Evolutionary conservation across 2,888 invertebrate genomes (phyloP), one percentile per base, ranked within the genome.

Genomic region (Dorcus hopei): DNA sequence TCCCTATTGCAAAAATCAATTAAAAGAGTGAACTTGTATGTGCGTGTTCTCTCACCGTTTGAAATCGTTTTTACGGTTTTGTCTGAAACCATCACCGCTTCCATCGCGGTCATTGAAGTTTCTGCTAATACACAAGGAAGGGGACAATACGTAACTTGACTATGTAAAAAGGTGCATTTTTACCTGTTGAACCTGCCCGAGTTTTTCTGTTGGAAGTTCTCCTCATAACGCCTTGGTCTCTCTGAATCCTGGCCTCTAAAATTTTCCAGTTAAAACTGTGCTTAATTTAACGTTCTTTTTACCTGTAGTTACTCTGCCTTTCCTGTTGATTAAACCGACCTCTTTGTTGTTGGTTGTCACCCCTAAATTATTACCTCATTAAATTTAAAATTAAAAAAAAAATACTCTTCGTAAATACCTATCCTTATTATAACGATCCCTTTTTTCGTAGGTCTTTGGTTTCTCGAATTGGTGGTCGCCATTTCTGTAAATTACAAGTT

Each of bases 1-100:
- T 73, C 74, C 52, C 74, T 72, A 53, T 19, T 6, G 7, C 7
- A 42, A 9, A 6, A 42, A 16, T 42, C 9, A 9, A 42, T 42
- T 42, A 42, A 42, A 11, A 7, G 9, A 33, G 14, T 54, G 6
- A 7, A 4, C 11, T 43, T 11, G 38, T 42, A 16, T 42, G 26
- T 42, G 43, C 16, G 38, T 11, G 19, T 45, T 6, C 26, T 45
- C n/a, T 45, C 48, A 57, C 57, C 42, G 41, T 41, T 52, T 57
- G 26, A 38, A 52, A 8, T 57, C 57, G 51, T 19, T n/a, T 14
- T 48, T 52, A 39, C 9, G 49, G 33, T 33, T 43, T 51, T 43
- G 16, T 19, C 23, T 23, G 40, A 38, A 52, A 38, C 47, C 47
- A 3, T 57, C 57, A 39, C 45, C 52, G 9, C 47, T 39, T 39